phyloP scores from a whole-genome alignment of 92 coral and sea anemone genomes.

The Zoanthus gigantus region DNA sequence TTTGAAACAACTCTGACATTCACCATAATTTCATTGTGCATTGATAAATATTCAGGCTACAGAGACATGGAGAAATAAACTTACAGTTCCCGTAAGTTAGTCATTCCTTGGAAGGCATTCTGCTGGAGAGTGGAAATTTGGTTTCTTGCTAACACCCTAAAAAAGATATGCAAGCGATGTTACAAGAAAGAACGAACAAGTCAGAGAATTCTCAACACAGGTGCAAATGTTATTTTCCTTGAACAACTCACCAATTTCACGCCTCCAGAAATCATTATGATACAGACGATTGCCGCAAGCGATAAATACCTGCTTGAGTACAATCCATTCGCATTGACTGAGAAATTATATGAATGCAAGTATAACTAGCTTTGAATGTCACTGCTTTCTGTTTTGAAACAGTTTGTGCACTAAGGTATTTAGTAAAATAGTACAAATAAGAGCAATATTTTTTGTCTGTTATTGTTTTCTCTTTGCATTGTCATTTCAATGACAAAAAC shows the following conservation, averaged over 20 bases:
- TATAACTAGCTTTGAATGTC: not conserved
- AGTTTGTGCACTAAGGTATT: not conserved
- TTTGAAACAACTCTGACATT: not conserved
- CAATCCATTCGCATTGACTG: not conserved
- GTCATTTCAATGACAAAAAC: constrained; percentile 24
- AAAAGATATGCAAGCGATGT: too few relatives aligned
- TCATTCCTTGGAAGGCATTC: constrained; percentile 67
- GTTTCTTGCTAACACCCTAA: constrained; percentile 40
- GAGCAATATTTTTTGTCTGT: not conserved
- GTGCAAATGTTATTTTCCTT: not conserved
- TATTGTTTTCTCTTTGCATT: constrained; percentile 6
- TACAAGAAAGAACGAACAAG: not conserved
- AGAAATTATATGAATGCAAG: not conserved
- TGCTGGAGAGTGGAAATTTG: constrained; percentile 51
- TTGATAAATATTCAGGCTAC: not conserved
- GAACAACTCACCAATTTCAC: constrained; percentile 9
- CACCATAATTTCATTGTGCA: not conserved
- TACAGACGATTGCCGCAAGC: not conserved
- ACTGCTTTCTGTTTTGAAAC: not conserved
- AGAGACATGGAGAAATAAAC: constrained; percentile 2
- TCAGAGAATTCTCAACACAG: not conserved
- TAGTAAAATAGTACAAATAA: not conserved
- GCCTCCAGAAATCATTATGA: not conserved
- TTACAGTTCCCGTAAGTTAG: constrained; percentile 60
- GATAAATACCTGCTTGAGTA: not conserved